phyloP scores from a whole-genome alignment of 1,140 invertebrate genomes.

The Tetragnatha versicolor region DNA sequence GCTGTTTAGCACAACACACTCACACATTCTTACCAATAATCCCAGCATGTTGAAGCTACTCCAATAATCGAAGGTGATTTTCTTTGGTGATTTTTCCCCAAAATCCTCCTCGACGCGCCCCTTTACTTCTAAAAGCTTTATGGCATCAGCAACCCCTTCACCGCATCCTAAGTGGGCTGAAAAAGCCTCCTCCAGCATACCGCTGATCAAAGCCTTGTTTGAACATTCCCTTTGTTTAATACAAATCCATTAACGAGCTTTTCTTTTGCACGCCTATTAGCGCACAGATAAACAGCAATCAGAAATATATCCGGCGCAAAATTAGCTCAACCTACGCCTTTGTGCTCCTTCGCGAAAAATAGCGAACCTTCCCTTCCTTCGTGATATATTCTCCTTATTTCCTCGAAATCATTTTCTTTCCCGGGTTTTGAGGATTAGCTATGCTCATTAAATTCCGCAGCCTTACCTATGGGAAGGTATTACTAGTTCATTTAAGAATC shows the following conservation, averaged over 20 bases:
- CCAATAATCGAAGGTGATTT: too few relatives aligned
- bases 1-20: too few relatives aligned
- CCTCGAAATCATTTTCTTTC: conserved; percentile 31
- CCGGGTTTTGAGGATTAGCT: conserved; percentile 30
- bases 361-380: too few relatives aligned
- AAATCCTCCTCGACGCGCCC: too few relatives aligned
- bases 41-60: too few relatives aligned
- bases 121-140: too few relatives aligned
- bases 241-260: conserved; percentile 30
- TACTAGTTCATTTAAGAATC: conserved; percentile 39
- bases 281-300: conserved; percentile 25
- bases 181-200: background rate
- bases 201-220: conserved; percentile 6
- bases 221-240: conserved; percentile 1
- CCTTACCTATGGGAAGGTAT: conserved; percentile 19
- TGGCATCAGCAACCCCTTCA: too few relatives aligned
- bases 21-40: too few relatives aligned
- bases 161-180: background rate
- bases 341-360: too few relatives aligned
- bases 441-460: conserved; percentile 41
- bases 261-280: conserved; percentile 22
- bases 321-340: too few relatives aligned
- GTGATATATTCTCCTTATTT: conserved; percentile 46
- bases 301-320: conserved; percentile 27
- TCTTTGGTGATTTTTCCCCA: too few relatives aligned